Base-by-base conservation (phyloP, 2,113 vertebrate species). In the Phaethon lepturus region DNA sequence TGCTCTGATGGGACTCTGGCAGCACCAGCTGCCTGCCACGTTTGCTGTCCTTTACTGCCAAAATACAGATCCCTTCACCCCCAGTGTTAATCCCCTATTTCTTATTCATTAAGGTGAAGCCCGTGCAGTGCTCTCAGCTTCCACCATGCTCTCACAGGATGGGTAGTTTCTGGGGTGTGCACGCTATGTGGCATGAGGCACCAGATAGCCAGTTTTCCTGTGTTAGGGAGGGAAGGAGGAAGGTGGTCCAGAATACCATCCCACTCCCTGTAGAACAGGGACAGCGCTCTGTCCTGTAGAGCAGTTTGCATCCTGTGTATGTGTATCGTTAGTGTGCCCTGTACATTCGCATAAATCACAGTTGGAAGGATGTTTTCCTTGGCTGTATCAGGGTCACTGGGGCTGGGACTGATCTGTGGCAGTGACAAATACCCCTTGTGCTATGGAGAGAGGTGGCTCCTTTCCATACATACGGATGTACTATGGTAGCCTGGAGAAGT, bases 131-230 rank as follows among this genome's bases (percentile, higher is more conserved):
- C 49, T 63, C 50, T 2, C 1, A 56, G 56, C 49, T 58, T 50
- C 50, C 52, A 18, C 49, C 20, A 4, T 10, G 19, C 42, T 68
- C 60, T 16, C 53, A 12, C 42, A 4, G 55, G 55, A 13, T 50
- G 35, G 25, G 58, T 25, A 0, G 38, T 40, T 24, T 38, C 35
- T 69, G 22, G 4, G 33, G 10, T 33, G 14, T 23, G n/a, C 26
- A 45, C 28, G 3, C 26, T 33, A 3, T 2, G 0, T 66, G 62
- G 20, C 7, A 8, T 18, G 45, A 47, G n/a, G 38, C 12, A 47
- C 8, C 45, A 20, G 45, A 9, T 31, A 24, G 38, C 49, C 31
- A 14, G 28, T 49, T 79, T 50, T 38, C n/a, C 56, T 62, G 29
- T 53, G 23, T 3, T 16, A n/a, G 16, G 28, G 42, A 55, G 10